Evolutionary conservation across 92 coral and sea anemone species (phyloP).

Genomic region (Diadumene lineata): DNA sequence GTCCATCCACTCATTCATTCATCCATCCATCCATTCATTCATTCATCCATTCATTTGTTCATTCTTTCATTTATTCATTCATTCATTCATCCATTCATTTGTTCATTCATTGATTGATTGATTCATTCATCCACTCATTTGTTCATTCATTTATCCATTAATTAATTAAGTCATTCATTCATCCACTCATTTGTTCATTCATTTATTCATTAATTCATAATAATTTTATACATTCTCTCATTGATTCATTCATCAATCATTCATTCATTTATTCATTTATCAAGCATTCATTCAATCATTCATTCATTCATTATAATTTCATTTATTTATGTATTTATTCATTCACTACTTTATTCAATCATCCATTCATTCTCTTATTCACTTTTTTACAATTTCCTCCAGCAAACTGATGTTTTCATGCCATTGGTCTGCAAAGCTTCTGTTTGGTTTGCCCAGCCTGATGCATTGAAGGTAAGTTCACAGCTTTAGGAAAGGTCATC

Average conservation of each 20-base stretch:
- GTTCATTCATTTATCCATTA: background rate
- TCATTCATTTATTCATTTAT: background rate
- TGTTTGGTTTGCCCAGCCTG: conserved; percentile 98
- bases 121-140: background rate
- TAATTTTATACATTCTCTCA: too few relatives aligned
- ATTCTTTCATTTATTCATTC: background rate
- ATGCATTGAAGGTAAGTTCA: conserved; percentile 96
- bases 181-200: background rate
- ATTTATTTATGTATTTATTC: background rate
- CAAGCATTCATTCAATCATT: background rate
- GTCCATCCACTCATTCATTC: background rate
- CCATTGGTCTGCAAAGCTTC: conserved; percentile 53
- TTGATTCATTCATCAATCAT: background rate
- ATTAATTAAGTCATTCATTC: background rate
- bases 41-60: background rate
- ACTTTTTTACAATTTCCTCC: background rate
- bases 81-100: background rate
- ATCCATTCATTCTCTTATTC: background rate
- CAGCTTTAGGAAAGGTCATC: too few relatives aligned
- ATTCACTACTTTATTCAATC: background rate
- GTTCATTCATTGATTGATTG: background rate
- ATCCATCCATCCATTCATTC: background rate
- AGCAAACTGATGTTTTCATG: conserved; percentile 79
- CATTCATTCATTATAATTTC: background rate
- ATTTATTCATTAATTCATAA: background rate